Conservation (phyloP, 2,888 invertebrate species). For the Barypeithes pellucidus region DNA sequence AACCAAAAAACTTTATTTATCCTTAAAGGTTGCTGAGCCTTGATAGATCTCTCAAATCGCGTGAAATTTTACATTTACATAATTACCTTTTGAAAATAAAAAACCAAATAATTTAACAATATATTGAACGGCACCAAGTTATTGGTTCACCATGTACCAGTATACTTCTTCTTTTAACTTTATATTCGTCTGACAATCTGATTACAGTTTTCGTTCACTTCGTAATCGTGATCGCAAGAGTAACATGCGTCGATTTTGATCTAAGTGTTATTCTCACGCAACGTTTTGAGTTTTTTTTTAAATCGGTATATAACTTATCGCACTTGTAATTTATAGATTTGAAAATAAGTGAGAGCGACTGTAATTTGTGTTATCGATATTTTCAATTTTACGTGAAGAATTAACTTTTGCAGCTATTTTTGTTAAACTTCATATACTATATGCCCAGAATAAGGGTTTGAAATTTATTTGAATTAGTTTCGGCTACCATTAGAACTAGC, state of each 20-base stretch:
- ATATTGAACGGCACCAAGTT: neutral
- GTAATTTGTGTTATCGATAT: too few relatives aligned
- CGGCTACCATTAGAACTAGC: too few relatives aligned
- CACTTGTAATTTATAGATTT: constrained; percentile 16
- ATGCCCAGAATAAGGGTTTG: too few relatives aligned
- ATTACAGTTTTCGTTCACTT: constrained; percentile 33
- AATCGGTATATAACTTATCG: constrained; percentile 4
- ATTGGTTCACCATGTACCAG: constrained; percentile 5
- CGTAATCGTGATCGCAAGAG: constrained; percentile 37
- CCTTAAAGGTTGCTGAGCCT: too few relatives aligned
- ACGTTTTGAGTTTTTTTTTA: constrained; percentile 13
- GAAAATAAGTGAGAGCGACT: neutral
- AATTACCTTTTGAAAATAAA: too few relatives aligned
- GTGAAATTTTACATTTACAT: too few relatives aligned
- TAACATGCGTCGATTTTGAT: constrained; percentile 26
- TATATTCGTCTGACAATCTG: constrained; percentile 23
- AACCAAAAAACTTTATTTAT: too few relatives aligned
- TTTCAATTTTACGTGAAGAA: too few relatives aligned
- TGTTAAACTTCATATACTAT: too few relatives aligned
- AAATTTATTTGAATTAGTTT: too few relatives aligned
- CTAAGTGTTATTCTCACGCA: constrained; percentile 10
- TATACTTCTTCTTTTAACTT: constrained; percentile 8
- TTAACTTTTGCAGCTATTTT: too few relatives aligned
- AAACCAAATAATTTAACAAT: neutral
- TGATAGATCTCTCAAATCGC: too few relatives aligned